phyloP scores from a whole-genome alignment of 2,888 invertebrate species.

The Pristionchus fissidentatus region DNA sequence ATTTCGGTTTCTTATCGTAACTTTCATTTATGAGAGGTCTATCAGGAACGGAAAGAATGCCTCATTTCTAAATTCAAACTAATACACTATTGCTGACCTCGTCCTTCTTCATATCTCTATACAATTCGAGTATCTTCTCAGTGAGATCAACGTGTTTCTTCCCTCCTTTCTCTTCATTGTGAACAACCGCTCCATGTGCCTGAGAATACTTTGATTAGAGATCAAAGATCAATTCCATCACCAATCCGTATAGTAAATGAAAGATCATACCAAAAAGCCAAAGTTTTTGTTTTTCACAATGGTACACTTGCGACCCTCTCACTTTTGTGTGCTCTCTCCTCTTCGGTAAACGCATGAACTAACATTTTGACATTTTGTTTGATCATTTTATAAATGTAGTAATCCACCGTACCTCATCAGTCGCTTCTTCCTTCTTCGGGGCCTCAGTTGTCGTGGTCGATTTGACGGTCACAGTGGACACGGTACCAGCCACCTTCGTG shows the following conservation, averaged over 20 bases:
- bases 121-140: slow-evolving; percentile 48
- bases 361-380: neutral
- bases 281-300: too few relatives aligned
- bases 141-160: slow-evolving; percentile 41
- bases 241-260: too few relatives aligned
- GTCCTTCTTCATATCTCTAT: slow-evolving; percentile 35
- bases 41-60: too few relatives aligned
- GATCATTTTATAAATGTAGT: neutral
- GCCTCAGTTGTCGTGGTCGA: neutral
- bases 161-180: slow-evolving; percentile 31
- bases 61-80: too few relatives aligned
- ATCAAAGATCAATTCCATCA: neutral
- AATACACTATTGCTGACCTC: too few relatives aligned
- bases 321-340: too few relatives aligned
- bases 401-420: neutral
- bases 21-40: too few relatives aligned
- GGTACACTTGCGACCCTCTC: too few relatives aligned
- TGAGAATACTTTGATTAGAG: too few relatives aligned
- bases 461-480: neutral
- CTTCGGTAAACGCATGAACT: too few relatives aligned
- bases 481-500: slow-evolving; percentile 29
- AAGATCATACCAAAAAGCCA: too few relatives aligned
- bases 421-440: slow-evolving; percentile 19
- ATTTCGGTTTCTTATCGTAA: too few relatives aligned
- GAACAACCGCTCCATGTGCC: slow-evolving; percentile 25